A percentile compares a stretch with the other conserved stretches of the same genome.
phyloP scores from a whole-genome alignment of 1,140 invertebrate genomes.

The Phortica variegata region DNA sequence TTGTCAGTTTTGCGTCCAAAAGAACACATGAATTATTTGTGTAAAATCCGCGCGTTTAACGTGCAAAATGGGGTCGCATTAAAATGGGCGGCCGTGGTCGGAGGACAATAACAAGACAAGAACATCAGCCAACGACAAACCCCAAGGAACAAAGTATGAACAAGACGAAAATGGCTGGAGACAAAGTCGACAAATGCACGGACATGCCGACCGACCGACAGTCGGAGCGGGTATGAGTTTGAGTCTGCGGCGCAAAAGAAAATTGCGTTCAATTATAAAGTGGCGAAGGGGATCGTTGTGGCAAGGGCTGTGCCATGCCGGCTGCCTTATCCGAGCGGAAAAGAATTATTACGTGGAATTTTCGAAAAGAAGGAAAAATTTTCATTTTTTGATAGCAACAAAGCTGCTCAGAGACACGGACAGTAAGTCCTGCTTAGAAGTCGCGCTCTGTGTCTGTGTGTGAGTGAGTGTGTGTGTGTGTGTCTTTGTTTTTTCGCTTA shows the following conservation, averaged over 20 bases:
- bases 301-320: not conserved
- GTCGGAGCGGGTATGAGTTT: too few species aligned
- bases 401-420: conserved; percentile 7
- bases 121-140: conserved; percentile 21
- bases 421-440: too few species aligned
- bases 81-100: too few species aligned
- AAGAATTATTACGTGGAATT: conserved; percentile 55
- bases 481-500: too few species aligned
- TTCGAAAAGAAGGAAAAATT: conserved; percentile 36
- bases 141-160: conserved; percentile 15
- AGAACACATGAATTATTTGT: conserved; percentile 3
- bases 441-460: too few species aligned
- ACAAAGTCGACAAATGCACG: too few species aligned
- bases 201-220: too few species aligned
- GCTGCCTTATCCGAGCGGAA: conserved; percentile 49
- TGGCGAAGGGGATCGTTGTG: not conserved
- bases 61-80: too few species aligned
- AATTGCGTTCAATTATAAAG: conserved; percentile 47
- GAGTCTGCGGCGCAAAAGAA: conserved; percentile 20
- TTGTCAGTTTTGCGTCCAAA: conserved; percentile 2
- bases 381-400: conserved; percentile 46
- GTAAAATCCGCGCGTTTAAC: not conserved
- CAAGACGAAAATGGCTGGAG: conserved; percentile 1
- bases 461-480: too few species aligned
- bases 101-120: conserved; percentile 1